Conservation (phyloP, 2,888 invertebrate genomes). For the Trissoscelio sp. region DNA sequence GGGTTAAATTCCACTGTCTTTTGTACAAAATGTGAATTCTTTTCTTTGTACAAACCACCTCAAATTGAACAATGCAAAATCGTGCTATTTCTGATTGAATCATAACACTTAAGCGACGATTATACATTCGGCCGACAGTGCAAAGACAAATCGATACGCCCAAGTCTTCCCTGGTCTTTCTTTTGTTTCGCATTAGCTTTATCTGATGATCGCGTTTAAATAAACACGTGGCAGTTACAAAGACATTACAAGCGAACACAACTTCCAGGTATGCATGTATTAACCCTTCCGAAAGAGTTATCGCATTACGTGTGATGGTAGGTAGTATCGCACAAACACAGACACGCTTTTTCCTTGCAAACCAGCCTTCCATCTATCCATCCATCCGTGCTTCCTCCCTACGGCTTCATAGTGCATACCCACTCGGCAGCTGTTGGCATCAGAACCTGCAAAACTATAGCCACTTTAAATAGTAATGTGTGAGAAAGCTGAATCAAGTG, state of each 20-base stretch:
- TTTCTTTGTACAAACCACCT: too few relatives aligned
- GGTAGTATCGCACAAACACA: slow-evolving; percentile 16
- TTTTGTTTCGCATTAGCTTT: slow-evolving; percentile 37
- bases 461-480: slow-evolving; percentile 57
- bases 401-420: slow-evolving; percentile 42
- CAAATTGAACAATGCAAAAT: too few relatives aligned
- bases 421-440: slow-evolving; percentile 64
- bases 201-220: slow-evolving; percentile 53
- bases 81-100: slow-evolving; percentile 20
- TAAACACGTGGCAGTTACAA: slow-evolving; percentile 47
- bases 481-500: slow-evolving; percentile 69
- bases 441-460: slow-evolving; percentile 61
- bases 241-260: slow-evolving; percentile 28
- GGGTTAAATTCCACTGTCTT: too few relatives aligned
- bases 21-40: too few relatives aligned
- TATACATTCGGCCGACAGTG: background rate
- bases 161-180: background rate
- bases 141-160: slow-evolving; percentile 45
- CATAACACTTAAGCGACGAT: background rate
- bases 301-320: slow-evolving; percentile 1
- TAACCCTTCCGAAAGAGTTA: slow-evolving; percentile 36
- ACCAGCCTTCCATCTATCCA: slow-evolving; percentile 43
- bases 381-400: slow-evolving; percentile 62
- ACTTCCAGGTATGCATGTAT: slow-evolving; percentile 38
- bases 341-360: slow-evolving; percentile 32